These are phyloP conservation scores for Metallyticus violacea DNA, from an alignment of 2,888 invertebrate genomes.

Conservation along the genomic window DNA sequence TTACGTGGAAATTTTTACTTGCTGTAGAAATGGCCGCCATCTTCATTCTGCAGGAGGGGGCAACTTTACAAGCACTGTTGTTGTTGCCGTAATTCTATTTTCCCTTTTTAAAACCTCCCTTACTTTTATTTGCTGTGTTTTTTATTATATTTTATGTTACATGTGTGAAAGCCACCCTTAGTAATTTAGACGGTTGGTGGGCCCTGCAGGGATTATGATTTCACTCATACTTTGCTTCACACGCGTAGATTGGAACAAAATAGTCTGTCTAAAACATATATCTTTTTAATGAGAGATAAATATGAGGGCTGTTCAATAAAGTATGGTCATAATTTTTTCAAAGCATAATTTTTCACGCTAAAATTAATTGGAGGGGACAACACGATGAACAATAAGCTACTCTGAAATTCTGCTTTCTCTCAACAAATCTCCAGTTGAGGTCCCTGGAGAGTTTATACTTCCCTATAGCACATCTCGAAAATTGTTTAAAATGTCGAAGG, in stretches of 20 bases:
- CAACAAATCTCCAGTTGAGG: too few species aligned
- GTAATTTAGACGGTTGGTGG: neutral
- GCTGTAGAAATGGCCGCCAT: neutral
- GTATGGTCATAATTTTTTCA: too few species aligned
- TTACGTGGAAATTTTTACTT: conserved; percentile 16
- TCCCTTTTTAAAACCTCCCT: neutral
- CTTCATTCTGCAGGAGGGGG: neutral
- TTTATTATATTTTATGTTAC: neutral
- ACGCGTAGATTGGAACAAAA: neutral
- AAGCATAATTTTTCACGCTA: too few species aligned
- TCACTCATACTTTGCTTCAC: neutral
- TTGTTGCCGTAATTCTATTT: neutral
- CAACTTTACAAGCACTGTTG: neutral
- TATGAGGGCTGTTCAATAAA: too few species aligned
- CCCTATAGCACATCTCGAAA: too few species aligned
- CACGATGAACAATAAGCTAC: too few species aligned
- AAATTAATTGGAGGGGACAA: too few species aligned
- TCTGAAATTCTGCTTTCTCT: too few species aligned
- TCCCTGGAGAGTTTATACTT: too few species aligned
- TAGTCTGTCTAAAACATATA: neutral
- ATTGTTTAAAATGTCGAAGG: too few species aligned
- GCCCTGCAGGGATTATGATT: neutral
- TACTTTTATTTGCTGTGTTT: neutral
- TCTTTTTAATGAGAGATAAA: too few species aligned
- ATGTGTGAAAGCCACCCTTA: neutral